Base-by-base conservation (phyloP, 64 coral and sea anemone species). In the Pachyseris speciosa region DNA sequence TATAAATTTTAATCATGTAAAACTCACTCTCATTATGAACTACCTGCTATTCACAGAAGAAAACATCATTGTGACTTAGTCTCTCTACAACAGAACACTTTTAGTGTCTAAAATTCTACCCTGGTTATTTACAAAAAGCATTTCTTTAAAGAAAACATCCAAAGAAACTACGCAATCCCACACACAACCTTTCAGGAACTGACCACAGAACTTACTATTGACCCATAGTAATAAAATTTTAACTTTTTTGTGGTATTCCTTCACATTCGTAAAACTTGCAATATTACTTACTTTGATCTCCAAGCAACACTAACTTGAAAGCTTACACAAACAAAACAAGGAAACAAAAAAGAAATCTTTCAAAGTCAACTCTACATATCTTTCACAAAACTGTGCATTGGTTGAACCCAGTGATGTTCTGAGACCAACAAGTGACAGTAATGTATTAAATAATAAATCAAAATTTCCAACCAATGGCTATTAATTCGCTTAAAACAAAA, bases 1-100 rank as follows among this genome's bases (percentile, higher is more conserved):
- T 17, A 61, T 81, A 81, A 81, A 81, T 81, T 81, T 81, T 81
- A 81, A 81, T 81, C 33, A 79, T 79, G 75, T 79, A 49, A 79
- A 57, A 57, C 30, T 37, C 63, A 57, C 77, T 60, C 41, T 61
- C 20, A 81, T 81, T 57, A 12, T 61, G 8, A 63, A 26, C 51
- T 61, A 63, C 77, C 51, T 40, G 34, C 63, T 81, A 44, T 15
- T n/a, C n/a, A n/a, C n/a, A n/a, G n/a, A n/a, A n/a, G n/a, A 45
- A 44, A 27, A 74, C 9, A 28, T 4, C 15, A 1, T 11, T 17
- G 9, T 7, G 1, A 37, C 17, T 0, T 20, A 79, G 49, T 57
- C 19, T 63, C 3, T 4, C 0, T 39, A 22, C 1, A 9, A 41
- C 5, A 25, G 19, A 61, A 13, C 5, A 24, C 31, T 36, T 37